Conservation (phyloP, 2,797 vertebrate genomes). For the Sphenodon punctatus region DNA sequence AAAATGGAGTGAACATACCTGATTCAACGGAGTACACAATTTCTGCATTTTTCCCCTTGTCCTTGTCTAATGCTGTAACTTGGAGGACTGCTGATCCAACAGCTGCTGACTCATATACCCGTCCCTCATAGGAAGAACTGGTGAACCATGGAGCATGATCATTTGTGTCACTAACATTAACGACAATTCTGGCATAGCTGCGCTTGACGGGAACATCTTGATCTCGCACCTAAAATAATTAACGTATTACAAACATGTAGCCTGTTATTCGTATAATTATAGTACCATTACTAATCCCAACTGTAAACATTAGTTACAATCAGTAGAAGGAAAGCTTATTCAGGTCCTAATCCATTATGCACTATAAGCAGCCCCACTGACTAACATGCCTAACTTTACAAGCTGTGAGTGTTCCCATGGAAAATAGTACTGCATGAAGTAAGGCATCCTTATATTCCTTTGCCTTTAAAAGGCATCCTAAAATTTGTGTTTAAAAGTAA, state of each 20-base stretch:
- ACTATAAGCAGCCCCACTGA: background rate
- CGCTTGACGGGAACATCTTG: conserved; percentile 97
- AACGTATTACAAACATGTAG: background rate
- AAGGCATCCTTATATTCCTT: background rate
- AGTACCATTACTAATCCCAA: background rate
- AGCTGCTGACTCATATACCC: conserved; percentile 91
- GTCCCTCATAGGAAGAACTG: conserved; percentile 85
- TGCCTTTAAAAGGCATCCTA: too few relatives aligned
- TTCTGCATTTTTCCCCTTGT: conserved; percentile 94
- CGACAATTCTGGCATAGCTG: conserved; percentile 89
- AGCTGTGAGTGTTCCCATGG: background rate
- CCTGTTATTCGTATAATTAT: background rate
- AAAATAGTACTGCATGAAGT: background rate
- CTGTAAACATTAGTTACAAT: background rate
- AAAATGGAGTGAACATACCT: conserved; percentile 76
- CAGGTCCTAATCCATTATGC: background rate
- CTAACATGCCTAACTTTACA: background rate
- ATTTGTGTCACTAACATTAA: conserved; percentile 92
- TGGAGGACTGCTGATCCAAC: conserved; percentile 90
- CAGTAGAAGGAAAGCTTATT: background rate
- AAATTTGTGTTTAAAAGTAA: background rate
- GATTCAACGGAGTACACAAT: conserved; percentile 93
- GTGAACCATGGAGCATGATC: conserved; percentile 96
- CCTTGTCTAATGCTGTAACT: conserved; percentile 93
- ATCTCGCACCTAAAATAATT: conserved; percentile 88